phyloP scores from a whole-genome alignment of 1,140 invertebrate genomes.

The Papilio polytes region DNA sequence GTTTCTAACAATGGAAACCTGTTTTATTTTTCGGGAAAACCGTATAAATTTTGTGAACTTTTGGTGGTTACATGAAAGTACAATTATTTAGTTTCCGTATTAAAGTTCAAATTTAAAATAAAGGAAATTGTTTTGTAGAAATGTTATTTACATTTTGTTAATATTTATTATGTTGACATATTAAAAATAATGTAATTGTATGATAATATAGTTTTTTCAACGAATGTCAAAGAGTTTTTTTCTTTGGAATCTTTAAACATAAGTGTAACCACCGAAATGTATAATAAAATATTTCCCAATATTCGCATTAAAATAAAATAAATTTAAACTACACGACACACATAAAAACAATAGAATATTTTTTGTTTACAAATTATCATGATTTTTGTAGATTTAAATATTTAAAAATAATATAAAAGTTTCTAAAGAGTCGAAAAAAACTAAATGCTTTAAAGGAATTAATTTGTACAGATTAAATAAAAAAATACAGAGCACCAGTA shows the following conservation, averaged over 20 bases:
- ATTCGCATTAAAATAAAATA: constrained; percentile 15
- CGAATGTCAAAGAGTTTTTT: neutral
- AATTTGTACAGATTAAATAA: constrained; percentile 32
- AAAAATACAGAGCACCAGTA: constrained; percentile 54
- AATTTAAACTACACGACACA: constrained; percentile 36
- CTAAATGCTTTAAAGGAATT: constrained; percentile 69
- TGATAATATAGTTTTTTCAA: neutral
- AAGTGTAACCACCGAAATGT: constrained; percentile 8
- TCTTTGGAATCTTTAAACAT: constrained; percentile 1
- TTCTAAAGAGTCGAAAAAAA: constrained; percentile 42
- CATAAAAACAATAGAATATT: constrained; percentile 35
- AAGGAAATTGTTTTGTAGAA: no score
- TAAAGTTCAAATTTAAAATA: no score
- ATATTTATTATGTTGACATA: no score
- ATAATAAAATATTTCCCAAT: neutral
- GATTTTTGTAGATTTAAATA: constrained; percentile 33
- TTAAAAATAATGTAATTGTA: no score
- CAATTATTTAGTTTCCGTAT: neutral
- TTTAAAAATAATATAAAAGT: constrained; percentile 39
- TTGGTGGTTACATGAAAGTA: constrained; percentile 12
- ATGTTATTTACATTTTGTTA: no score
- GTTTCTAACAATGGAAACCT: neutral
- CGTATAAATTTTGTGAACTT: neutral
- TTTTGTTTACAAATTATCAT: constrained; percentile 9
- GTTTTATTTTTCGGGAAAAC: neutral